Evolutionary conservation across 2,113 vertebrate genomes (phyloP).

Genomic region (Lepisosteus osseus): DNA sequence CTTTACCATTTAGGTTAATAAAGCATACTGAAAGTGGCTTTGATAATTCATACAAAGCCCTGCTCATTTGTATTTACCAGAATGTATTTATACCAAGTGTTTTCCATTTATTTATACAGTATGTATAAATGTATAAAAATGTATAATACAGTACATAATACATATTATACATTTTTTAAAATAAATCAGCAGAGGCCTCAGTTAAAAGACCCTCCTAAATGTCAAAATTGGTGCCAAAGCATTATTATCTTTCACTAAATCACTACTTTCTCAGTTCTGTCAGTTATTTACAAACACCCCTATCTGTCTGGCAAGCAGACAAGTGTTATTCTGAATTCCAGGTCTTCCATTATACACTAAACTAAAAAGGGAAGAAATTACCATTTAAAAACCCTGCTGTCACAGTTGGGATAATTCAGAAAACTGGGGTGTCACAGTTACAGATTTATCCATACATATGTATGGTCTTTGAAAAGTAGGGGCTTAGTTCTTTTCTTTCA

Average conservation of each 20-base stretch:
- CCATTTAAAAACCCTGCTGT: constrained; percentile 39
- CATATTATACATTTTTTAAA: no score
- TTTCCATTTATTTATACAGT: no score
- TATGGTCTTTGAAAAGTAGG: constrained; percentile 21
- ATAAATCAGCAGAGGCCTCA: no score
- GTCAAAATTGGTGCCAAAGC: not conserved
- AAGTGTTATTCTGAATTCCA: constrained; percentile 17
- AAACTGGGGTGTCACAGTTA: constrained; percentile 27
- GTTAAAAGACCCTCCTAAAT: not conserved
- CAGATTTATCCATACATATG: constrained; percentile 16
- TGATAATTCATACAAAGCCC: no score
- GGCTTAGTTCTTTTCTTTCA: constrained; percentile 35
- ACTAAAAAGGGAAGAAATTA: constrained; percentile 33
- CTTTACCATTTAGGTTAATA: no score
- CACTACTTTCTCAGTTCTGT: constrained; percentile 13
- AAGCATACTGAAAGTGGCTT: no score
- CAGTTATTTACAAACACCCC: constrained; percentile 14
- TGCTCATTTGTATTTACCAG: no score
- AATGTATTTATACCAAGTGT: no score
- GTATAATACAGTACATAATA: no score
- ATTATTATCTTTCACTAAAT: constrained; percentile 13
- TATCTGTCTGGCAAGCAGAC: not conserved
- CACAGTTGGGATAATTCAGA: constrained; percentile 31
- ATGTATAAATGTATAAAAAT: no score
- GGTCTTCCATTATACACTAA: constrained; percentile 14